Base-by-base conservation (phyloP, 1,140 invertebrate genomes). In the Solenopsis invicta region DNA sequence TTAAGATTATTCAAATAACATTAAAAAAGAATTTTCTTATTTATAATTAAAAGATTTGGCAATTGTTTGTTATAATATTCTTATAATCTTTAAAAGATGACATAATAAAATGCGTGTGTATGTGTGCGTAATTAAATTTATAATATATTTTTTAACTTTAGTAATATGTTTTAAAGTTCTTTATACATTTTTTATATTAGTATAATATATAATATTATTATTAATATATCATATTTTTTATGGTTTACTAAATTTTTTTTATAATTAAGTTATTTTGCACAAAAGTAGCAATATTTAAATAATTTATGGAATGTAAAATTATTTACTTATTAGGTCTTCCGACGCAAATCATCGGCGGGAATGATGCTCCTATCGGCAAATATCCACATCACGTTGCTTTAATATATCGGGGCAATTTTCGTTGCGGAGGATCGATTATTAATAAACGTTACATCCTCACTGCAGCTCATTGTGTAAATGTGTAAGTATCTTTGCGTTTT, bases 401-500 rank as follows among this genome's bases (percentile, higher is more conserved):
- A 21, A 85, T 94, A 41, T 82, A 92, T 16, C 76, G 89, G 0
- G 92, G 93, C 71, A 93, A 92, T 0, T 95, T 96, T 87, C 93
- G 92, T 89, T 96, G 96, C 86, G 96, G 96, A 0, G 96, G 96
- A 6, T 96, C 96, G 4, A 94, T 96, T 4, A 92, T 96, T 48
- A 95, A 94, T 29, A 89, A 92, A 13, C 93, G 93, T 82, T 96
- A 93, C 92, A 94, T 96, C n/a, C 91, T 96, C 34, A 96, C 96
- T 9, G 96, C 96, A 9, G 96, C 96, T 54, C 96, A 96, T 88
- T 96, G 96, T 86, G 34, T 84, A 29, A 29, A 74, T 9, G 54
- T 41, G 94, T 94, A 92, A 86, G 69, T 89, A 48, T 50, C 4
- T 13, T 4, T 18, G 4, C 12, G 5, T 48, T 77, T 61, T 41